Evolutionary conservation across 2,888 invertebrate genomes (phyloP).

Genomic region (Agonopterix subpropinquella): DNA sequence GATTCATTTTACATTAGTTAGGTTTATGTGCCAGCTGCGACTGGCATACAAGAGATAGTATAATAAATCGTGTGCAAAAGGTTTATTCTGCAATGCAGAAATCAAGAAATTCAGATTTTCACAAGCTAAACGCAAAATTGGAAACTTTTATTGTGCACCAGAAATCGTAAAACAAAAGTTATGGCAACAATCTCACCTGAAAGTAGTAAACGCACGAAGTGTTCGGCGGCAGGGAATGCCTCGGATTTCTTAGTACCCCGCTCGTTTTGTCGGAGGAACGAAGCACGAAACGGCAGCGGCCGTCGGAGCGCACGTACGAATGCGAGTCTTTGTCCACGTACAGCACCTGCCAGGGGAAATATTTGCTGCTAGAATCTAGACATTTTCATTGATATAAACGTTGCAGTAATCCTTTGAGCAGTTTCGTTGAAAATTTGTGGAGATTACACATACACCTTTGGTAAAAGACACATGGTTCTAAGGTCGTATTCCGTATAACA

Average conservation of each 20-base stretch:
- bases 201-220: conserved; percentile 89
- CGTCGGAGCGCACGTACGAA: conserved; percentile 82
- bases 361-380: conserved; percentile 10
- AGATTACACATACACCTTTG: too few relatives aligned
- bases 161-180: too few relatives aligned
- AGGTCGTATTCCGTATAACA: too few relatives aligned
- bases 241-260: conserved; percentile 83
- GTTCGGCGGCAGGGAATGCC: conserved; percentile 87
- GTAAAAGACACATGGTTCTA: too few relatives aligned
- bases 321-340: conserved; percentile 86
- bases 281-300: conserved; percentile 85
- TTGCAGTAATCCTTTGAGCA: not conserved
- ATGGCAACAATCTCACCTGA: conserved; percentile 45
- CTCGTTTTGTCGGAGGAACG: conserved; percentile 84
- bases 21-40: too few relatives aligned
- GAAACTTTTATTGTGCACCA: too few relatives aligned
- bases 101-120: too few relatives aligned
- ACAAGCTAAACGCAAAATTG: too few relatives aligned
- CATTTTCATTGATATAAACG: not conserved
- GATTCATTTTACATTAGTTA: too few relatives aligned
- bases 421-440: not conserved
- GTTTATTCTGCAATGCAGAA: too few relatives aligned
- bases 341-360: conserved; percentile 72
- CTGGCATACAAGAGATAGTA: too few relatives aligned
- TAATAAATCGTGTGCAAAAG: too few relatives aligned